Percentiles rank a stretch among this genome's conserved stretches.
Conservation (phyloP, 2,797 vertebrate species). For the Argya squamiceps region DNA sequence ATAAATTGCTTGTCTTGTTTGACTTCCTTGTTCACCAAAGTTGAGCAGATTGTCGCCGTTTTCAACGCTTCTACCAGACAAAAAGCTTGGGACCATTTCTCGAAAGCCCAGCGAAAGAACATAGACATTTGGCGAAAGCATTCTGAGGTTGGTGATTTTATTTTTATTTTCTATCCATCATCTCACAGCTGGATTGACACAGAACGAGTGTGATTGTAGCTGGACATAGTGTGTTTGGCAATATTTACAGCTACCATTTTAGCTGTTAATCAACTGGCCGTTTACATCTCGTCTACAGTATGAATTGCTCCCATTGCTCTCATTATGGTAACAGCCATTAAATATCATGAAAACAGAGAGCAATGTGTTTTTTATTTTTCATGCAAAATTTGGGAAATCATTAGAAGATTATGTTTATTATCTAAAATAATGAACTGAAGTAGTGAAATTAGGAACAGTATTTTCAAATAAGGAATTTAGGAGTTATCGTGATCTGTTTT, state of each 20-base stretch:
- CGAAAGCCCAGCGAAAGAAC: conserved; percentile 99
- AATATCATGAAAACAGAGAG: conserved; percentile 16
- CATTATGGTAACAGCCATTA: conserved; percentile 53
- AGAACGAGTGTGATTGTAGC: conserved; percentile 63
- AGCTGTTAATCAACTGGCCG: conserved; percentile 23
- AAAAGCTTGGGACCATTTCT: conserved; percentile 99
- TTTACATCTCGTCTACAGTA: conserved; percentile 2
- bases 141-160: conserved; percentile 95
- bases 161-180: conserved; percentile 79
- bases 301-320: conserved; percentile 51
- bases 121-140: conserved; percentile 99
- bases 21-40: conserved; percentile 95
- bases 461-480: conserved; percentile 6
- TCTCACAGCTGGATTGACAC: conserved; percentile 76
- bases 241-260: conserved; percentile 40
- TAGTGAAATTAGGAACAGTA: conserved; percentile 23
- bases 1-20: conserved; percentile 99
- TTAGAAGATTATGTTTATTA: conserved; percentile 14
- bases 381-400: conserved; percentile 14
- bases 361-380: conserved; percentile 54
- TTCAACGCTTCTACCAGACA: conserved; percentile 97
- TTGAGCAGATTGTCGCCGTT: conserved; percentile 98
- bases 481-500: background rate
- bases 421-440: conserved; percentile 36
- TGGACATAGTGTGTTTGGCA: conserved; percentile 49